phyloP scores from a whole-genome alignment of 2,113 vertebrate species.

The Crotophaga sulcirostris region DNA sequence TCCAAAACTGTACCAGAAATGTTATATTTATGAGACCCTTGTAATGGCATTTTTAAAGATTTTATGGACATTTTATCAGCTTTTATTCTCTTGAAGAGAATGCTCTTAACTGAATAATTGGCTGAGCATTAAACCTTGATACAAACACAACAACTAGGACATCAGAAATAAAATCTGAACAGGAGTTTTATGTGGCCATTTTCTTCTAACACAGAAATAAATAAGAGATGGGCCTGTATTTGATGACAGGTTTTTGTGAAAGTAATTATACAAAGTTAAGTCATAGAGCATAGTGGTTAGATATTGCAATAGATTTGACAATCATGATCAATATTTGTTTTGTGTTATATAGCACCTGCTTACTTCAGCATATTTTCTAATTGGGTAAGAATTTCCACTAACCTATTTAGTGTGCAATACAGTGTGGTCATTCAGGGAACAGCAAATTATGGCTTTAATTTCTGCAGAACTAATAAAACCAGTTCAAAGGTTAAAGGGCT shows the following conservation, averaged over 20 bases:
- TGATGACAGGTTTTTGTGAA: conserved; percentile 9
- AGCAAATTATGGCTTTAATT: conserved; percentile 45
- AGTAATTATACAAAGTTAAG: conserved; percentile 9
- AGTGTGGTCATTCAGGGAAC: not conserved
- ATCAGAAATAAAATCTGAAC: conserved; percentile 37
- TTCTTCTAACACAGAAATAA: conserved; percentile 13
- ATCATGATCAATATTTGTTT: conserved; percentile 49
- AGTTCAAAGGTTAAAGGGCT: conserved; percentile 15
- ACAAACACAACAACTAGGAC: conserved; percentile 24
- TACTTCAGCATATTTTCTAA: conserved; percentile 66
- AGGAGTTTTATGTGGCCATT: conserved; percentile 29
- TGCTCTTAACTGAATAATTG: conserved; percentile 38
- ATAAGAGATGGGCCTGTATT: not conserved
- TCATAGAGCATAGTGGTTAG: not conserved
- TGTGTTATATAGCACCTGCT: not conserved
- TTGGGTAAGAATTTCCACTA: conserved; percentile 43
- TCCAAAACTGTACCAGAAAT: conserved; percentile 52
- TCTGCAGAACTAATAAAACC: conserved; percentile 34
- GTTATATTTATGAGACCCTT: conserved; percentile 47
- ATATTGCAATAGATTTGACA: conserved; percentile 28
- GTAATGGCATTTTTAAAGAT: conserved; percentile 52
- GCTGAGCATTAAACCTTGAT: conserved; percentile 13
- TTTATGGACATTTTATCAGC: conserved; percentile 64
- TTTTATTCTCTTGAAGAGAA: conserved; percentile 62
- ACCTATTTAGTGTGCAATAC: not conserved